Conservation (phyloP, 2,113 vertebrate genomes). For the Tinamus guttatus region DNA sequence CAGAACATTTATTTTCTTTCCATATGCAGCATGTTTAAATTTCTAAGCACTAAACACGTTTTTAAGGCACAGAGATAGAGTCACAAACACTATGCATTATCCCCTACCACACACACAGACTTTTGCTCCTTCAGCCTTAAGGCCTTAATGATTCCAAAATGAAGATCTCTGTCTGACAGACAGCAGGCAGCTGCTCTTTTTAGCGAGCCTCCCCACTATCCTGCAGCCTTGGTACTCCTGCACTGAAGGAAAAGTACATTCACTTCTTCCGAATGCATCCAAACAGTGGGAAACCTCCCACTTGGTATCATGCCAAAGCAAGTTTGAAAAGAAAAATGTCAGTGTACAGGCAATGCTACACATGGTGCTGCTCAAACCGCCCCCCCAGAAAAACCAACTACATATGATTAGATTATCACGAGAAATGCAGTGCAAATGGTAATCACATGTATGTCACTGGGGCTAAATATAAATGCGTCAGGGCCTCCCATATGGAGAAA, state of each 20-base stretch:
- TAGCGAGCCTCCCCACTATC: conserved; percentile 13
- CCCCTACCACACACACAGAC: not conserved
- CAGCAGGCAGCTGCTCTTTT: conserved; percentile 59
- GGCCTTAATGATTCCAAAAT: conserved; percentile 21
- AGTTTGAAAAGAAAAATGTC: not conserved
- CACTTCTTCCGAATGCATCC: conserved; percentile 16
- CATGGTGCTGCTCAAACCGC: not conserved
- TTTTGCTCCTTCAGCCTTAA: conserved; percentile 42
- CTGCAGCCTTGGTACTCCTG: not conserved
- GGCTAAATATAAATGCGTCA: conserved; percentile 43
- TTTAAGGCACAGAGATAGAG: not conserved
- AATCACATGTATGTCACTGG: not conserved
- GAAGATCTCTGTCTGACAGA: conserved; percentile 60
- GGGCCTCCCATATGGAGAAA: conserved; percentile 8
- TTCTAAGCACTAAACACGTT: not conserved
- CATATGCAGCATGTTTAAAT: not conserved
- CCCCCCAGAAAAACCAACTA: not conserved
- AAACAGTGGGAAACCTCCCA: conserved; percentile 45
- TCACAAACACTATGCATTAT: not conserved
- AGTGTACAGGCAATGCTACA: not conserved
- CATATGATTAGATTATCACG: conserved; percentile 24
- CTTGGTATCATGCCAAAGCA: conserved; percentile 35
- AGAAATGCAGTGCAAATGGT: conserved; percentile 27
- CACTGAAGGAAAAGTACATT: conserved; percentile 42
- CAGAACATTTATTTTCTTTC: not conserved